Conservation (phyloP, 2,888 invertebrate genomes). For the Tipula helvola region DNA sequence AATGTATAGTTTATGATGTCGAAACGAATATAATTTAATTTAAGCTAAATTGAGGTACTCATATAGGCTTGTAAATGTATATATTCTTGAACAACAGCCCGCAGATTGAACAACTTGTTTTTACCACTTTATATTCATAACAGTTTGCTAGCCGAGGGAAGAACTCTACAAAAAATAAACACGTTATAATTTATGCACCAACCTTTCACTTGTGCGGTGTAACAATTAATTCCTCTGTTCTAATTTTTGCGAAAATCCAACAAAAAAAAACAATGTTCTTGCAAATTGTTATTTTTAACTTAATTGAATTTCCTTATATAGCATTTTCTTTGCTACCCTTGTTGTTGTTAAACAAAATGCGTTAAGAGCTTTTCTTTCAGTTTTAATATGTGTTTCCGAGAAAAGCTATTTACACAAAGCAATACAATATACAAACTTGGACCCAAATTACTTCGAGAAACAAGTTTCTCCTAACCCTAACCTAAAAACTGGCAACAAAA, state of each 20-base stretch:
- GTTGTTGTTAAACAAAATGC: not conserved
- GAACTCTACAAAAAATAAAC: not conserved
- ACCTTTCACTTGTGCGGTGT: not conserved
- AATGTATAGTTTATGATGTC: not conserved
- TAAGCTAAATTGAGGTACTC: not conserved
- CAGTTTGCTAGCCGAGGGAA: not conserved
- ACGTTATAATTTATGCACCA: not conserved
- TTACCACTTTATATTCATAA: not conserved
- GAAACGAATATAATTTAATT: not conserved
- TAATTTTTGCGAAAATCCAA: not conserved
- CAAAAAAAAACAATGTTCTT: not conserved
- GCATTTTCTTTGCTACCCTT: not conserved
- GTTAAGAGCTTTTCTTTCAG: not conserved
- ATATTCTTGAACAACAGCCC: not conserved
- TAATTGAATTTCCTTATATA: not conserved
- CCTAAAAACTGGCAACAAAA: not conserved
- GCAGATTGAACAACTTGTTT: not conserved
- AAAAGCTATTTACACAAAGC: not conserved
- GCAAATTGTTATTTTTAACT: not conserved
- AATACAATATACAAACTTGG: not conserved
- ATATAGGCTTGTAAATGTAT: not conserved
- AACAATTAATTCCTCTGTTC: not conserved
- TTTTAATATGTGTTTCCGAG: not conserved
- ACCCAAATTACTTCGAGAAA: not conserved
- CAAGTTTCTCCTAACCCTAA: no score